Evolutionary conservation across 2,797 vertebrate genomes (phyloP), one percentile per base, ranked within the genome.

Genomic region (Urocyon cinereoargenteus): DNA sequence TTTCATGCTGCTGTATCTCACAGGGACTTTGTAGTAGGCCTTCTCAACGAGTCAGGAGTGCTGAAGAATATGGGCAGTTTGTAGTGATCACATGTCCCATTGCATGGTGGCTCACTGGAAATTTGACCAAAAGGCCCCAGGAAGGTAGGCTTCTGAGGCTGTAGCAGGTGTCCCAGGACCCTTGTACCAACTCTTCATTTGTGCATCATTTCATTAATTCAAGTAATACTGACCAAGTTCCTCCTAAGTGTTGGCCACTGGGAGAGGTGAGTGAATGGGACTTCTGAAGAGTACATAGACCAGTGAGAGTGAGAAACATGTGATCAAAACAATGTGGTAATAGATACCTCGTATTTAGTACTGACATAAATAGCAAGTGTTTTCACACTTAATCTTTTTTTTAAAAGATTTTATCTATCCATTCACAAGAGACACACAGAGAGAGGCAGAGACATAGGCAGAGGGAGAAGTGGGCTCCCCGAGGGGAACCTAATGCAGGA

Each of bases 1-100:
- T 68, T 94, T 95, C 72, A 85, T 93, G n/a, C 61, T 90, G 36
- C 61, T 89, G 1, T 83, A 77, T 90, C 86, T 96, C 61, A 79
- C 6, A 21, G n/a, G 31, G 57, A 10, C 3, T 51, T 21, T 83
- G 1, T 90, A 90, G 93, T 19, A 90, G 49, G 88, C 73, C 91
- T 87, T 95, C 64, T 91, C 40, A 31, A 78, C 79, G 78, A 97
- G 18, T 85, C 34, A 11, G 13, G 57, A 64, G 51, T 68, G 22
- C 61, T 95, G 49, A 68, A 9, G 34, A 92, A 68, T 34, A 68
- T 72, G 2, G 2, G 22, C 12, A n/a, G 34, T 70, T 55, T 62
- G 79, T 70, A 28, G 22, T 62, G 21, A 96, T 36, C 40, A 78
- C 45, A 89, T 79, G 64, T 94, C 62, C 19, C 11, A 14, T 28